A percentile compares a stretch with the other conserved stretches of the same genome.
These are phyloP conservation scores for Synanceia verrucosa DNA, from an alignment of 2,797 vertebrate genomes.

Conservation along the genomic window DNA sequence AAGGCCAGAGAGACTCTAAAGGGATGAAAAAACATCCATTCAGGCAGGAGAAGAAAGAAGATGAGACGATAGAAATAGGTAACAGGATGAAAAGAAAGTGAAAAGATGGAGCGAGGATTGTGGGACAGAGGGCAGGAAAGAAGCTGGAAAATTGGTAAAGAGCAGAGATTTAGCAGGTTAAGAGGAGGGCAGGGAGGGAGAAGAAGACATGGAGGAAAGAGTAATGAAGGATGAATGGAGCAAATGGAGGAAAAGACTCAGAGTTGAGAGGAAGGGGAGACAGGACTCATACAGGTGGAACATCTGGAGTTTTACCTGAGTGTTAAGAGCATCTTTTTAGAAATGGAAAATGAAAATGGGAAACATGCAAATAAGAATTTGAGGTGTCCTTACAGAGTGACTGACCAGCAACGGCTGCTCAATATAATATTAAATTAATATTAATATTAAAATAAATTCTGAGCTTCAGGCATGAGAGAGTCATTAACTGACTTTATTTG, in stretches of 20 bases:
- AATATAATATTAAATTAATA: too few species aligned
- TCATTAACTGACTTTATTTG: too few species aligned
- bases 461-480: too few species aligned
- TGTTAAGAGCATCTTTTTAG: too few species aligned
- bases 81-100: constrained; percentile 4
- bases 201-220: neutral
- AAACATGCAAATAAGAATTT: too few species aligned
- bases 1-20: neutral
- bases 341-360: too few species aligned
- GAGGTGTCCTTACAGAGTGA: too few species aligned
- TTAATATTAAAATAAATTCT: too few species aligned
- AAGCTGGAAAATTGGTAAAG: constrained; percentile 11
- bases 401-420: too few species aligned
- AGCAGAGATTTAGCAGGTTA: constrained; percentile 15
- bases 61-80: constrained; percentile 13
- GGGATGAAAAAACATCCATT: neutral
- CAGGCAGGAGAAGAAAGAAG: constrained; percentile 22
- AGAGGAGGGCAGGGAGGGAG: constrained; percentile 1
- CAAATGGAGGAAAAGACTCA: neutral
- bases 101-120: neutral
- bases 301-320: too few species aligned
- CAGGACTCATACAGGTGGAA: neutral
- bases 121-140: neutral
- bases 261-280: constrained; percentile 1
- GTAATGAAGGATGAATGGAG: constrained; percentile 2